Base-by-base conservation (phyloP, 2,888 invertebrate species). In the Ochropleura plecta region DNA sequence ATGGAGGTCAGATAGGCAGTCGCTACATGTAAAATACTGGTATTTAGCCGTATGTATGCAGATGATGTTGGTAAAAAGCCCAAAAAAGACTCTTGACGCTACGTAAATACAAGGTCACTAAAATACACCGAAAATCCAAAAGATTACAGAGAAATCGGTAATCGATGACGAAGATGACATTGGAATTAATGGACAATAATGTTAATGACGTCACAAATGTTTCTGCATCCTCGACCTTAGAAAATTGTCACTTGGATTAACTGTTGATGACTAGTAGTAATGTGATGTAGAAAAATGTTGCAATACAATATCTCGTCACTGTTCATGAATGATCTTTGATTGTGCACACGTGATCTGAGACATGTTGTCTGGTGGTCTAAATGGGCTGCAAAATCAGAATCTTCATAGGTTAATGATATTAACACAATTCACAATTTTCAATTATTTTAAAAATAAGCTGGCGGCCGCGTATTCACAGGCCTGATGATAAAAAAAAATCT, bases 141-240 rank as follows among this genome's bases (percentile, higher is more conserved):
- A 79, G 44, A 81, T n/a, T 48, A 76, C 48, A 63, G 69, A 76
- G 55, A 69, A 65, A 76, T 81, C 59, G 12, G 18, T 81, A 81
- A 76, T 60, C 46, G 46, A 62, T 79, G 82, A 81, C 60, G 4
- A 79, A 62, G 9, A 62, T 10, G 49, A 18, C 76, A 67, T 68
- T 75, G 78, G 67, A 75, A 53, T 51, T 16, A 30, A n/a, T 48
- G 16, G 30, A 30, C 49, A n/a, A 46, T 57, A 14, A 4, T 10
- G 20, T 20, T 68, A 5, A 0, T 81, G 62, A 74, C 75, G 62
- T 78, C 75, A 78, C 30, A 55, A 73, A 49, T 1, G 12, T n/a
- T 40, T 63, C 14, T 55, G 63, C 20, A 2, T 16, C 49, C 79
- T 79, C 48, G 76, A 76, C 76, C 63, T 81, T 69, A 55, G 5